phyloP scores from a whole-genome alignment of 2,113 vertebrate species.

The Mustela nigripes region DNA sequence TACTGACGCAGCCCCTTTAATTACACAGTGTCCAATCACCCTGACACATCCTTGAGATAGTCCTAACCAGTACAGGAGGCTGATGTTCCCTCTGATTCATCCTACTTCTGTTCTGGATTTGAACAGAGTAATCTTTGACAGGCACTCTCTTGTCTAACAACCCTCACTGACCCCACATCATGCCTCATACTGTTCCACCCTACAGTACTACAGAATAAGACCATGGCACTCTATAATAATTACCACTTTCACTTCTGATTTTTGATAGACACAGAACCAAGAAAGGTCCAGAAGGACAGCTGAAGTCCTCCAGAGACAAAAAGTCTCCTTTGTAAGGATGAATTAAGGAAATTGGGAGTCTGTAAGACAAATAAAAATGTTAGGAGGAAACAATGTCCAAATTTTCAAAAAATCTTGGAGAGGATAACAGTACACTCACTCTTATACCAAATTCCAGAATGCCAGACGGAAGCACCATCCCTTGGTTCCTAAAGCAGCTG shows the following conservation, averaged over 20 bases:
- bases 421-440: not conserved
- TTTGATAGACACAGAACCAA: constrained; percentile 55
- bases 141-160: not conserved
- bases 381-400: constrained; percentile 22
- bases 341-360: constrained; percentile 65
- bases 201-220: not conserved
- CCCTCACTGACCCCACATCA: not conserved
- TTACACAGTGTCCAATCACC: not conserved
- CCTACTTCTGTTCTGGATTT: not conserved
- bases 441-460: constrained; percentile 1
- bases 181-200: not conserved
- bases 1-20: not conserved
- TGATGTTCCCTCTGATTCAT: not conserved
- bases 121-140: not conserved
- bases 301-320: constrained; percentile 27
- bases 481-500: not conserved
- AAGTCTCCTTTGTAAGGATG: constrained; percentile 29
- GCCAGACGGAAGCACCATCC: not conserved
- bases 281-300: constrained; percentile 53
- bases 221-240: constrained; percentile 28
- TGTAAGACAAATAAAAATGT: constrained; percentile 57
- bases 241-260: constrained; percentile 32
- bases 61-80: not conserved
- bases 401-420: constrained; percentile 13
- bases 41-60: not conserved